A percentile compares a stretch with the other conserved stretches of the same genome.
Conservation (phyloP, 2,888 invertebrate genomes). For the Leptinotarsa peninsularis region DNA sequence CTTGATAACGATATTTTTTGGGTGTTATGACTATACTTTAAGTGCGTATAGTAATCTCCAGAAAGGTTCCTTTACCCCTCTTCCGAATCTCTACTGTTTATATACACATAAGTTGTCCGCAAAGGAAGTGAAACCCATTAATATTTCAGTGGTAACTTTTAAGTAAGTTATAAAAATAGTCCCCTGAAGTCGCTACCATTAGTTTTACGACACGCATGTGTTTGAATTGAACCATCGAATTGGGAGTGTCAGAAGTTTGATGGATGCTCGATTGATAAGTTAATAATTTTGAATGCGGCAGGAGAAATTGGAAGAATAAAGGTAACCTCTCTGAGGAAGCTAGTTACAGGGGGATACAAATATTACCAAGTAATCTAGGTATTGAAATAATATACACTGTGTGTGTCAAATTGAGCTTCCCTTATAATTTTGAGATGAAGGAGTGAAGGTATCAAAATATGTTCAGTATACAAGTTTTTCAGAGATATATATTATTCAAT, state of each 20-base stretch:
- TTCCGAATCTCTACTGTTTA: slow-evolving; percentile 6
- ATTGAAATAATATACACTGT: too few relatives aligned
- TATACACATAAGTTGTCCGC: slow-evolving; percentile 16
- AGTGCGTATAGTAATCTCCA: slow-evolving; percentile 3
- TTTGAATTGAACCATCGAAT: slow-evolving; percentile 14
- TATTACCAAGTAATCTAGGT: too few relatives aligned
- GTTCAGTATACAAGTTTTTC: too few relatives aligned
- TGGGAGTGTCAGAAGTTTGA: slow-evolving; percentile 19
- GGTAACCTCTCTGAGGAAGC: not conserved
- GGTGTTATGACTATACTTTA: slow-evolving; percentile 22
- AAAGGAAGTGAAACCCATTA: slow-evolving; percentile 15
- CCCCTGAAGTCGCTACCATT: slow-evolving; percentile 23
- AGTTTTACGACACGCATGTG: slow-evolving; percentile 26
- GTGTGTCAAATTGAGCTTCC: too few relatives aligned
- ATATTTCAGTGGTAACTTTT: slow-evolving; percentile 23
- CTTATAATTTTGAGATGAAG: too few relatives aligned
- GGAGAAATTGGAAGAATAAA: not conserved
- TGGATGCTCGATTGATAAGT: slow-evolving; percentile 22
- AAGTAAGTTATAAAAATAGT: slow-evolving; percentile 28
- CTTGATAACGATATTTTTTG: slow-evolving; percentile 15
- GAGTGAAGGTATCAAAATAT: too few relatives aligned
- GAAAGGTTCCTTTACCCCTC: slow-evolving; percentile 3
- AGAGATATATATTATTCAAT: too few relatives aligned
- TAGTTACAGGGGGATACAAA: too few relatives aligned
- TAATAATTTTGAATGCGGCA: slow-evolving; percentile 9